A percentile compares a stretch with the other conserved stretches of the same genome.
These are phyloP conservation scores for Rhinatrema bivittatum DNA, from an alignment of 2,797 vertebrate genomes.

Conservation along the genomic window DNA sequence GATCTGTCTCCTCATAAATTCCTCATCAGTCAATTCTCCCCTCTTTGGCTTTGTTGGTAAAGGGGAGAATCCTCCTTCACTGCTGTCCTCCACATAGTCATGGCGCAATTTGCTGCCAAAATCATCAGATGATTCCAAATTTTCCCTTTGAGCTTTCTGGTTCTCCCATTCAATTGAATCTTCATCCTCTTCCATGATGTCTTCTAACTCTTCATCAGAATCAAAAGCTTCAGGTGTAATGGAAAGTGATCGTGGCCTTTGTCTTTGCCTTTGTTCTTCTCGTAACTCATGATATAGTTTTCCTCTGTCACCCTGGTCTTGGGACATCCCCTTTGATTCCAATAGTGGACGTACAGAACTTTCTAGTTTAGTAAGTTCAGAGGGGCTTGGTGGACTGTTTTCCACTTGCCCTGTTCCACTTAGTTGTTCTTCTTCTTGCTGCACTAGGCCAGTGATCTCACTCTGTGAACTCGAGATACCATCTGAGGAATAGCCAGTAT, in stretches of 20 bases:
- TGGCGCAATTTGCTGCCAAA: conserved; percentile 92
- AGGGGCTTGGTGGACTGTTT: conserved; percentile 75
- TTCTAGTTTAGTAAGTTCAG: conserved; percentile 88
- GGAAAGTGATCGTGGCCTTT: conserved; percentile 84
- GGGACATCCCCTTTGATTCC: conserved; percentile 60
- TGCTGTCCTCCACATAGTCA: conserved; percentile 95
- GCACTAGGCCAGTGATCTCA: conserved; percentile 87
- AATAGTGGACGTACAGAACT: conserved; percentile 82
- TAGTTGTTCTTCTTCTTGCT: conserved; percentile 84
- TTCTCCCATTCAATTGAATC: conserved; percentile 75
- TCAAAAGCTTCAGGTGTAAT: conserved; percentile 81
- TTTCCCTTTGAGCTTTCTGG: conserved; percentile 53
- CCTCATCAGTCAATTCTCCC: conserved; percentile 78
- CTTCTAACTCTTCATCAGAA: conserved; percentile 87
- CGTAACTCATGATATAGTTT: conserved; percentile 43
- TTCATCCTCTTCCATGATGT: conserved; percentile 89
- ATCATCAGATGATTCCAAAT: conserved; percentile 84
- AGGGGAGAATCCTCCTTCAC: conserved; percentile 87
- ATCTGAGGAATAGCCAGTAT: conserved; percentile 96
- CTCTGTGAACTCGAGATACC: conserved; percentile 93
- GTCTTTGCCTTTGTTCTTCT: conserved; percentile 74
- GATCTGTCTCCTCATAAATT: conserved; percentile 94
- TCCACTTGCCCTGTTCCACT: conserved; percentile 72
- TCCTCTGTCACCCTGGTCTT: conserved; percentile 30
- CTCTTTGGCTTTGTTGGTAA: conserved; percentile 74